phyloP scores from a whole-genome alignment of 2,113 vertebrate species.

The Cacatua alba region DNA sequence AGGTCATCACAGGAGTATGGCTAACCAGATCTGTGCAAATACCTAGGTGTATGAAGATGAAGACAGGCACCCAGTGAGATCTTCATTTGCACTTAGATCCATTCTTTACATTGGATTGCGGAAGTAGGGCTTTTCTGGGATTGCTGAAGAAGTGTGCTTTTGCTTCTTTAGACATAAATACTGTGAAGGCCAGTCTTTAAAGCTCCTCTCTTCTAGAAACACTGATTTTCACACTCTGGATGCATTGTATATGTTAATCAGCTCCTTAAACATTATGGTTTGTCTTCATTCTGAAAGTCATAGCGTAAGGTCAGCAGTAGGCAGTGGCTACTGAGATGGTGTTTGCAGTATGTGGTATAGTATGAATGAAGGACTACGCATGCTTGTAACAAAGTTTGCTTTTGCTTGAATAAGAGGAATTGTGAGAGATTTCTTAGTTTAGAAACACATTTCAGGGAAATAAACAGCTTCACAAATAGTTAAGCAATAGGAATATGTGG shows the following conservation, averaged over 20 bases:
- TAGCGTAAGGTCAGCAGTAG: neutral
- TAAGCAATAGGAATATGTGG: neutral
- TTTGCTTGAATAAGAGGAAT: neutral
- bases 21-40: neutral
- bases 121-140: neutral
- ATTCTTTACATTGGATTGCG: neutral
- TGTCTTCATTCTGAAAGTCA: neutral
- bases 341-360: neutral
- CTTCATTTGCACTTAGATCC: neutral
- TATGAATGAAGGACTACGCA: neutral
- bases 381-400: neutral
- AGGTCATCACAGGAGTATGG: neutral
- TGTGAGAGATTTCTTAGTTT: neutral
- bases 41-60: neutral
- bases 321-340: neutral
- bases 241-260: neutral
- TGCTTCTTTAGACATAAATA: neutral
- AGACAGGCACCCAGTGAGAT: neutral
- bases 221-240: neutral
- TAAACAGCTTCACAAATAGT: neutral
- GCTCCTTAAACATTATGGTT: neutral
- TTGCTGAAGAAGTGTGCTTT: neutral
- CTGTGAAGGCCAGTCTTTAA: neutral
- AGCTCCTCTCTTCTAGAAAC: neutral
- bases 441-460: neutral